Evolutionary conservation across 2,888 invertebrate species (phyloP).

Genomic region (Chalcis sispes): DNA sequence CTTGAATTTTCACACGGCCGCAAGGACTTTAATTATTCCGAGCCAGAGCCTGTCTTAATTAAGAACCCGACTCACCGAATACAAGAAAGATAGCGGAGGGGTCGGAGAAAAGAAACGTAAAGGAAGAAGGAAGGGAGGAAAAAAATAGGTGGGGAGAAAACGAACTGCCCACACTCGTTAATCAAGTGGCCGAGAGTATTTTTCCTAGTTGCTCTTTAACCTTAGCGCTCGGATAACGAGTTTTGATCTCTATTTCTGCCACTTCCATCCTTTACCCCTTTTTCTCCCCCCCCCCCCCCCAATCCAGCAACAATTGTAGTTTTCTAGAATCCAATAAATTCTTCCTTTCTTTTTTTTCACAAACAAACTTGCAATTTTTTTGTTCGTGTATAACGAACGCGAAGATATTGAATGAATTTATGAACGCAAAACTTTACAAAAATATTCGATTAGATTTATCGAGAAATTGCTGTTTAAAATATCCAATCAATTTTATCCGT

Average conservation of each 20-base stretch:
- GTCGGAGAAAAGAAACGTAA: conserved; percentile 14
- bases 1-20: conserved; percentile 45
- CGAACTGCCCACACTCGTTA: conserved; percentile 56
- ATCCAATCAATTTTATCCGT: no score
- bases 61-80: conserved; percentile 39
- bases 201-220: conserved; percentile 49
- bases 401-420: no score
- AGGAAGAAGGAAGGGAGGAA: background rate
- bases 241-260: conserved; percentile 54
- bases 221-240: conserved; percentile 46
- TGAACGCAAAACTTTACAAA: no score
- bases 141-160: conserved; percentile 7
- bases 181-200: conserved; percentile 55
- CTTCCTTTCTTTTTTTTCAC: no score
- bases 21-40: conserved; percentile 51
- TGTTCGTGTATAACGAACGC: no score
- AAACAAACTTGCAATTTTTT: no score
- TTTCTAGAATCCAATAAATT: conserved; percentile 34
- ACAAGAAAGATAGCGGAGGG: conserved; percentile 60
- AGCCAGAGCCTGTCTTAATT: conserved; percentile 51
- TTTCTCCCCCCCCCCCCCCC: conserved; percentile 33
- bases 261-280: conserved; percentile 28
- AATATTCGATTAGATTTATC: no score
- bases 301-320: background rate
- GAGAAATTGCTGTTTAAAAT: no score